phyloP scores from a whole-genome alignment of 2,888 invertebrate species.

The Blomia tropicalis region DNA sequence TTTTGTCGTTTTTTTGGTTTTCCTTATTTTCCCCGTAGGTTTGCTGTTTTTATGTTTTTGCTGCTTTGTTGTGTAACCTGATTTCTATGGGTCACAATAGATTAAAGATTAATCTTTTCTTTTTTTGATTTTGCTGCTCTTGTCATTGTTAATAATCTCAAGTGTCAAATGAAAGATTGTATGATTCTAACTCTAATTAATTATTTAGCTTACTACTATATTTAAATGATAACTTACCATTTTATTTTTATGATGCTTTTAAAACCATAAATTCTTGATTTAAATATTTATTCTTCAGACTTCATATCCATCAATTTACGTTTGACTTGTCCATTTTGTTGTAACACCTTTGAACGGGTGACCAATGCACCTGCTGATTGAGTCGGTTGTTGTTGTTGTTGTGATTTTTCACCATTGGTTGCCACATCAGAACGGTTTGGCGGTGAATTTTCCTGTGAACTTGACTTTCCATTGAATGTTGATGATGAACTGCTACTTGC shows the following conservation, averaged over 20 bases:
- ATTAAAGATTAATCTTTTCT: not conserved
- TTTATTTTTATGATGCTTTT: too few species aligned
- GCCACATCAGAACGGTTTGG: not conserved
- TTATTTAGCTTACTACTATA: not conserved
- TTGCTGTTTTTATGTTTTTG: not conserved
- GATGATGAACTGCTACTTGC: not conserved
- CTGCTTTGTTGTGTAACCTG: not conserved
- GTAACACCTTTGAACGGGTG: conserved; percentile 9
- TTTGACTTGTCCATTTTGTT: conserved; percentile 10
- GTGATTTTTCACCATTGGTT: not conserved
- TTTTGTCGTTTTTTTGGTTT: too few species aligned
- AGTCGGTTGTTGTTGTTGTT: not conserved
- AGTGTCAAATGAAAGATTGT: too few species aligned
- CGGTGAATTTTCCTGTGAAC: conserved; percentile 1
- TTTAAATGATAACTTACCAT: too few species aligned
- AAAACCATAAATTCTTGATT: too few species aligned
- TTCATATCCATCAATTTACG: not conserved
- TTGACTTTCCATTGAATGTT: not conserved
- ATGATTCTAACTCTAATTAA: too few species aligned
- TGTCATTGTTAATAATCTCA: too few species aligned
- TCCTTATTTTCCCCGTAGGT: too few species aligned
- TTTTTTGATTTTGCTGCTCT: not conserved
- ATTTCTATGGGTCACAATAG: not conserved
- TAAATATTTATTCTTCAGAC: too few species aligned
- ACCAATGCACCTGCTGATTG: not conserved